Percentiles rank a stretch among this genome's conserved stretches.
These are phyloP conservation scores for Pristionchus arcanus DNA, from an alignment of 2,888 invertebrate species.

Conservation along the genomic window DNA sequence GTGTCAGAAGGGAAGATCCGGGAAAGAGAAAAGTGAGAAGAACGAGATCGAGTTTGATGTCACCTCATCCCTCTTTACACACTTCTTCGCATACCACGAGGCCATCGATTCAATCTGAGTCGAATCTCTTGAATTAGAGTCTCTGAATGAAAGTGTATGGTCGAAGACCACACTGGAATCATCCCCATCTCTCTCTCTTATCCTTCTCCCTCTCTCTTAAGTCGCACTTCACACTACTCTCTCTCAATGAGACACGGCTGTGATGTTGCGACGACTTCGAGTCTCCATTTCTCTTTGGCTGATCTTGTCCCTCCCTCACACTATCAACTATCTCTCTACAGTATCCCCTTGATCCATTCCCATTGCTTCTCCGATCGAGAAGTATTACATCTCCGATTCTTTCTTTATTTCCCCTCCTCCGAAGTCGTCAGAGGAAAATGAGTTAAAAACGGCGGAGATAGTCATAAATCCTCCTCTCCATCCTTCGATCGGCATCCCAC, in stretches of 20 bases:
- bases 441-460: conserved; percentile 39
- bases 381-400: conserved; percentile 20
- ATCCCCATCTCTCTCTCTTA: conserved; percentile 7
- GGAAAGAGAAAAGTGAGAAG: conserved; percentile 39
- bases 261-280: conserved; percentile 50
- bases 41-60: conserved; percentile 37
- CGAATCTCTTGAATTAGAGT: conserved; percentile 13
- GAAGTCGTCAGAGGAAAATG: conserved; percentile 39
- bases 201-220: conserved; percentile 8
- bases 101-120: conserved; percentile 26
- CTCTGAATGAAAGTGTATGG: conserved; percentile 20
- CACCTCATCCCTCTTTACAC: conserved; percentile 30
- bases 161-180: conserved; percentile 55
- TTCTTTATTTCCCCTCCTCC: not conserved
- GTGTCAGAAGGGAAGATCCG: not conserved
- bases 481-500: not conserved
- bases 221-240: conserved; percentile 45
- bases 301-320: not conserved
- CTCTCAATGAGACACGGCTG: conserved; percentile 48
- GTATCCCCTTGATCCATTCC: not conserved
- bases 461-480: conserved; percentile 12
- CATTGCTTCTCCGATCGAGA: not conserved
- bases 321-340: not conserved
- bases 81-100: not conserved
- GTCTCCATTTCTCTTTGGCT: conserved; percentile 23